Base-by-base conservation (phyloP, 2,797 vertebrate species). In the Gila robusta region DNA sequence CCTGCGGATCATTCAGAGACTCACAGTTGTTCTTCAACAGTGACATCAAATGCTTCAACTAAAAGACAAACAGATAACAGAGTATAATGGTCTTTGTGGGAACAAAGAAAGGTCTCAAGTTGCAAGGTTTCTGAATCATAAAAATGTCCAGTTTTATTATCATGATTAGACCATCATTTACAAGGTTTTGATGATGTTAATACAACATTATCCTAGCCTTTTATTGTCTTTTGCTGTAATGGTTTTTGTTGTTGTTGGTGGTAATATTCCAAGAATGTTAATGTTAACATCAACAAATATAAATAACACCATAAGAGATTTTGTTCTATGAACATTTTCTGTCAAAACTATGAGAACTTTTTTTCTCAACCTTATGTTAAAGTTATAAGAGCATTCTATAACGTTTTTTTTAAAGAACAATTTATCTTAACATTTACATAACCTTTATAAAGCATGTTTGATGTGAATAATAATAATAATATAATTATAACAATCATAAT, bases 11-110 rank as follows among this genome's bases (percentile, higher is more conserved):
- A 32, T 39, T 64, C 81, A 89, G 71, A 6, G 83, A 72, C 14
- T 83, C 26, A 41, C 88, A 89, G 78, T 32, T 87, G 1, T 9
- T 52, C 70, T 5, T 77, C 21, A 83, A 81, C 23, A 87, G 41
- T n/a, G 82, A 39, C 52, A 89, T 9, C 17, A 89, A 59, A 11
- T 12, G 1, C 4, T 49, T 69, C 44, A 89, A 67, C 44, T 74
- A n/a, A 28, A 78, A 70, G n/a, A 37, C 5, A 39, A 0, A 71
- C 5, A 26, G 5, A 79, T 17, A 23, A n/a, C 70, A 47, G 11
- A 41, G 44, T 11, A 23, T 59, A n/a, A 9, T n/a, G 10, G 23
- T n/a, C 26, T 28, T 64, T 28, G 26, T 28, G 62, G 12, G 12
- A 64, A 16, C 62, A 6, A 11, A 14, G 59, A 64, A 7, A 37